Evolutionary conservation across 2,888 invertebrate species (phyloP).

Genomic region (Cephus runcator): DNA sequence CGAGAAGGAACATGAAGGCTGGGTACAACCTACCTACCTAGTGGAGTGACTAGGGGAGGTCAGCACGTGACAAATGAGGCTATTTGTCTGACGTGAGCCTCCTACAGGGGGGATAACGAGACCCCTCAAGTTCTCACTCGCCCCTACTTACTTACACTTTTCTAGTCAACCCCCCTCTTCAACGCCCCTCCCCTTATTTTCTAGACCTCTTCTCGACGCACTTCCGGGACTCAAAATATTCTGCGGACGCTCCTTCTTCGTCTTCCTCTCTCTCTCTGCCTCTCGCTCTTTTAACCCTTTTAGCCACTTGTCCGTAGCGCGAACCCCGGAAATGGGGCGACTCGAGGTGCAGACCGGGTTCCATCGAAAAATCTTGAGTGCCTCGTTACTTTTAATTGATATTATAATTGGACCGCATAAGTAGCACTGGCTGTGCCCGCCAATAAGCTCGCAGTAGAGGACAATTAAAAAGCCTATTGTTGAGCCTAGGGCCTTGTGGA

Average conservation of each 20-base stretch:
- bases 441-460: not conserved
- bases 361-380: constrained; percentile 36
- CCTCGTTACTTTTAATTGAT: constrained; percentile 51
- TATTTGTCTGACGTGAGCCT: constrained; percentile 50
- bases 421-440: not conserved
- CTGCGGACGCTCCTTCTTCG: not conserved
- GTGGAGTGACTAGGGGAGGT: constrained; percentile 36
- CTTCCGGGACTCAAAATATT: constrained; percentile 15
- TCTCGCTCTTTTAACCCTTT: not conserved
- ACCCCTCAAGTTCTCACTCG: constrained; percentile 39
- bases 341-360: not conserved
- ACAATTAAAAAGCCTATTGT: not conserved
- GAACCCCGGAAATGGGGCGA: not conserved
- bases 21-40: not conserved
- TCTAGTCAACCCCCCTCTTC: constrained; percentile 17
- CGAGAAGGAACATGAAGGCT: constrained; percentile 22
- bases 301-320: not conserved
- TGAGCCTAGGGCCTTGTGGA: not conserved
- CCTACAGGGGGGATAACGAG: constrained; percentile 54
- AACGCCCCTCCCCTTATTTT: not conserved
- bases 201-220: constrained; percentile 21
- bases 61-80: constrained; percentile 59
- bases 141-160: constrained; percentile 25
- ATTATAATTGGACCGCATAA: constrained; percentile 39
- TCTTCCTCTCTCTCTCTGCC: not conserved